A percentile compares a stretch with the other conserved stretches of the same genome.
phyloP scores from a whole-genome alignment of 2,113 vertebrate species.

The Antidorcas marsupialis region DNA sequence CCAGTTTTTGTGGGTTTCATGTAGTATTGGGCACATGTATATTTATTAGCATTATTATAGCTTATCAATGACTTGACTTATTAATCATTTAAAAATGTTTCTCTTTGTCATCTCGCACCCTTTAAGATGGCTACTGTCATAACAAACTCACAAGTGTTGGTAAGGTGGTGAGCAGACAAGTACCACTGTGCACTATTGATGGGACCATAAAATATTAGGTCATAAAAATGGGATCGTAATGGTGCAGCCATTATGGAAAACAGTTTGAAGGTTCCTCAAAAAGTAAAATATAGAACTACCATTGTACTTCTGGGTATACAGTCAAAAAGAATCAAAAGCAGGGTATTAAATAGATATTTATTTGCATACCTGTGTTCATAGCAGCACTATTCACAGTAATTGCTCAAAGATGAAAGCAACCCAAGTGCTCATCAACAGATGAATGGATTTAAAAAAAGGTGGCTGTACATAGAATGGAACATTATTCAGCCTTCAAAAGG shows the following conservation, averaged over 20 bases:
- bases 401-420: neutral
- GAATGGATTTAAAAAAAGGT: neutral
- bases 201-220: neutral
- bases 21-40: neutral
- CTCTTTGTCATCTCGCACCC: neutral
- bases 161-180: neutral
- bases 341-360: neutral
- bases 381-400: neutral
- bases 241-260: neutral
- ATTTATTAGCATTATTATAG: neutral
- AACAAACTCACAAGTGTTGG: neutral
- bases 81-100: neutral
- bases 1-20: neutral
- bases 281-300: neutral
- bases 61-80: neutral
- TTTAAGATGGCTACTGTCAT: neutral
- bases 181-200: neutral
- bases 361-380: neutral
- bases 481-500: neutral
- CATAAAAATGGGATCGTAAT: neutral
- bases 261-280: neutral
- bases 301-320: neutral
- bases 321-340: neutral
- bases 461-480: neutral
- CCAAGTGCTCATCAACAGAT: neutral